Evolutionary conservation across 92 coral and sea anemone genomes (phyloP).

Genomic region (Galaxea fascicularis): DNA sequence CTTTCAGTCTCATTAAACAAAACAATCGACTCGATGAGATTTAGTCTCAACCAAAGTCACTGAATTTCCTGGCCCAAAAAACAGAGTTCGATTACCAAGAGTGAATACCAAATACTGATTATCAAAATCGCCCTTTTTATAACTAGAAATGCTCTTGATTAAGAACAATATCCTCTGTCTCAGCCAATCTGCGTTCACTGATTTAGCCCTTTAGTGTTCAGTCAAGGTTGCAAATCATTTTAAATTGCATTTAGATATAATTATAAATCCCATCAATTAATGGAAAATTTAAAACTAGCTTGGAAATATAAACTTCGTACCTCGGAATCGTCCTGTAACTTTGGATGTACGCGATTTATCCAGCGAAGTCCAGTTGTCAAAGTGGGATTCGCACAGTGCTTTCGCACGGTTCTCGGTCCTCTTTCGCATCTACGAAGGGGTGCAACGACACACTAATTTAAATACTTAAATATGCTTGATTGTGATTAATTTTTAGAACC

Average conservation of each 20-base stretch:
- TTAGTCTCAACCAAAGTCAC: background rate
- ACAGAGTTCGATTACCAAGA: background rate
- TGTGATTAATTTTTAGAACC: background rate
- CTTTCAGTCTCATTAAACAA: background rate
- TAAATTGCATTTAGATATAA: background rate
- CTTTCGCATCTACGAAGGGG: slow-evolving; percentile 11
- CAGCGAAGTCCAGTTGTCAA: slow-evolving; percentile 18
- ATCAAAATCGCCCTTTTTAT: background rate
- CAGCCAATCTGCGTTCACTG: background rate
- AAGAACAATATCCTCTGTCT: background rate
- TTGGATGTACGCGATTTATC: slow-evolving; percentile 14
- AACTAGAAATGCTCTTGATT: background rate
- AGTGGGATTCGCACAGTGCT: background rate
- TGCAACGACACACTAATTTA: slow-evolving; percentile 5
- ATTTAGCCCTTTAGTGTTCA: background rate
- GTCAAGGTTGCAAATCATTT: background rate
- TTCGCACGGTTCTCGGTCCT: slow-evolving; percentile 14
- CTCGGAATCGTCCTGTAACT: slow-evolving; percentile 8
- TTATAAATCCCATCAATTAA: background rate
- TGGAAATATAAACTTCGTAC: slow-evolving; percentile 3
- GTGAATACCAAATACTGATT: background rate
- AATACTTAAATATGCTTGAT: background rate
- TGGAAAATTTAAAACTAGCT: background rate
- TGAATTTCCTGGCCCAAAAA: background rate
- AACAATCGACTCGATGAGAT: background rate